Evolutionary conservation across 2,113 vertebrate species (phyloP).

Genomic region (Colossoma macropomum): DNA sequence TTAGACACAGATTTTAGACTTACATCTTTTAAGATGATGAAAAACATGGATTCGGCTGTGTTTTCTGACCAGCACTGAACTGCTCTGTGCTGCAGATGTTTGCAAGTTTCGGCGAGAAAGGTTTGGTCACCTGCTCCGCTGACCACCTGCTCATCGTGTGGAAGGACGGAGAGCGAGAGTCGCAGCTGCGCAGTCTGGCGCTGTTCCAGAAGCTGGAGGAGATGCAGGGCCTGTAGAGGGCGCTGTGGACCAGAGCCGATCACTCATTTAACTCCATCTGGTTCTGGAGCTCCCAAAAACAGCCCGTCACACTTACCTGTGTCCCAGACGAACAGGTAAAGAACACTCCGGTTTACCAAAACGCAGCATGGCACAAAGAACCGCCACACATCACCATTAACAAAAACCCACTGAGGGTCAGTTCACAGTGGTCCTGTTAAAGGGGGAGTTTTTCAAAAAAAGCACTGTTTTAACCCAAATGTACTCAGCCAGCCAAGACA

Average conservation of each 20-base stretch:
- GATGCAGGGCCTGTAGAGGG: constrained; percentile 75
- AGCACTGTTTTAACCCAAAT: no score
- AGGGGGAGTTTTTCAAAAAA: no score
- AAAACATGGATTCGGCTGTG: no score
- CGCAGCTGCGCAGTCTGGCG: constrained; percentile 85
- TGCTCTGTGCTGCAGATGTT: constrained; percentile 85
- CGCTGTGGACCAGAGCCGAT: not conserved
- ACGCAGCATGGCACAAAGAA: not conserved
- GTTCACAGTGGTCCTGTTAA: no score
- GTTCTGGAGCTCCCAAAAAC: not conserved
- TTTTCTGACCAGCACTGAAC: not conserved
- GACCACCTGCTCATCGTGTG: constrained; percentile 95
- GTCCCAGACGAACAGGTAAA: not conserved
- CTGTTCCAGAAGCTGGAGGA: constrained; percentile 91
- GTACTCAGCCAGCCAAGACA: no score
- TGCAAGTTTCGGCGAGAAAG: constrained; percentile 85
- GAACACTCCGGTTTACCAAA: not conserved
- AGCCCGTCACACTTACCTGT: not conserved
- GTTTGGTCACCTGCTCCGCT: constrained; percentile 90
- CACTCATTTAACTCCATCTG: not conserved
- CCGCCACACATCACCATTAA: not conserved
- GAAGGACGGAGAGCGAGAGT: constrained; percentile 91
- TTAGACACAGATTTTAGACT: no score
- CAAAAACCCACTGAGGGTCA: no score
- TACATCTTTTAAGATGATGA: no score